phyloP scores from a whole-genome alignment of 92 coral and sea anemone species.

The Palythoa grandiflora region DNA sequence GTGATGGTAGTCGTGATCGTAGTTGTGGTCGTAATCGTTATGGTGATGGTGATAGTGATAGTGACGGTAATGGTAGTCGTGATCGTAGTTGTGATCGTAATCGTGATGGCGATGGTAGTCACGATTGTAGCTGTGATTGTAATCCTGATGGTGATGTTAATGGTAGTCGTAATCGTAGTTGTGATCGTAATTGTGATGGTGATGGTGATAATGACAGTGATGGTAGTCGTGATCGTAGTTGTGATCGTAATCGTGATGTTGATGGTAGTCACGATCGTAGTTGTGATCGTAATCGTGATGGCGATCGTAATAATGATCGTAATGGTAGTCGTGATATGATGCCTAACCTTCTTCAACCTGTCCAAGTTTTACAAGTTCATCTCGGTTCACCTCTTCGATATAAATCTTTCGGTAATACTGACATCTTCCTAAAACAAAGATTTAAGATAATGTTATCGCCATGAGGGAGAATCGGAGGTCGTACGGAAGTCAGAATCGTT shows the following conservation, averaged over 20 bases:
- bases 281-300: neutral
- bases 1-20: neutral
- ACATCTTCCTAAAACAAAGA: slow-evolving; percentile 83
- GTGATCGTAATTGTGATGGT: neutral
- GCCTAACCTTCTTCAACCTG: slow-evolving; percentile 87
- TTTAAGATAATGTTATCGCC: neutral
- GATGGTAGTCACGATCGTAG: neutral
- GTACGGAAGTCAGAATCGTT: neutral
- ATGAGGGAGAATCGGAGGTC: neutral
- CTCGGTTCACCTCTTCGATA: slow-evolving; percentile 78
- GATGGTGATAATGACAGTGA: neutral
- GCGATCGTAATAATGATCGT: neutral
- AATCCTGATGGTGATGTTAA: neutral
- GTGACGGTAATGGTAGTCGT: neutral
- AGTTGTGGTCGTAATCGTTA: neutral
- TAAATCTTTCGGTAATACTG: slow-evolving; percentile 84
- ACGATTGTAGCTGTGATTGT: neutral
- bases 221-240: neutral
- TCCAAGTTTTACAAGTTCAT: slow-evolving; percentile 89
- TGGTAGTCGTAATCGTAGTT: neutral
- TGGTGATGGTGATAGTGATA: neutral
- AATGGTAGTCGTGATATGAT: neutral
- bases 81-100: neutral
- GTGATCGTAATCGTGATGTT: neutral
- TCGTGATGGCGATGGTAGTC: neutral